Evolutionary conservation across 2,113 vertebrate species (phyloP).

Genomic region (Neodon shergylaensis): DNA sequence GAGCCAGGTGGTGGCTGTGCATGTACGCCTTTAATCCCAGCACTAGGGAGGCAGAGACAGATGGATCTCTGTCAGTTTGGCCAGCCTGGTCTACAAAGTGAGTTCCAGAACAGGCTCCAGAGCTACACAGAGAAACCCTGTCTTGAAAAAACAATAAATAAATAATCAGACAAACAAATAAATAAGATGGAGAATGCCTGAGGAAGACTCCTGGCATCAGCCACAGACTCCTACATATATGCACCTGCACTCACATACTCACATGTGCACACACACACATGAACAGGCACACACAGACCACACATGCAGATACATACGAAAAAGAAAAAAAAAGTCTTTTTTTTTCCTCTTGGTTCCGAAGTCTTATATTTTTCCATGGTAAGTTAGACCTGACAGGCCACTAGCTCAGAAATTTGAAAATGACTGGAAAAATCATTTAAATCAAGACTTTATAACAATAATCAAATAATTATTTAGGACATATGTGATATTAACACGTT

Average conservation of each 20-base stretch:
- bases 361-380: not conserved
- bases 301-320: not conserved
- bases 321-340: not conserved
- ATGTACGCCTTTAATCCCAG: no score
- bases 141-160: no score
- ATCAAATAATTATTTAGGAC: not conserved
- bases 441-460: slow-evolving; percentile 1
- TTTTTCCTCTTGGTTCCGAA: not conserved
- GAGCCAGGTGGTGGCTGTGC: no score
- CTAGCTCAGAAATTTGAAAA: not conserved
- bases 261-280: not conserved
- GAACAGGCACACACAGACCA: not conserved
- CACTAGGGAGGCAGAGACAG: no score
- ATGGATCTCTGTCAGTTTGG: no score
- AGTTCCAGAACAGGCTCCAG: no score
- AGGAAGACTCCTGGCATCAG: not conserved
- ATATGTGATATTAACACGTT: not conserved
- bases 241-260: not conserved
- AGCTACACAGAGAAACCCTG: no score
- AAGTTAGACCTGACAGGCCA: not conserved
- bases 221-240: not conserved
- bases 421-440: not conserved
- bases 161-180: not conserved
- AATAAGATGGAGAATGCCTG: not conserved
- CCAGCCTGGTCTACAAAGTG: no score